Percentiles rank a stretch among this genome's conserved stretches.
Evolutionary conservation across 1,140 invertebrate species (phyloP).

Genomic region (Drosophila erecta): DNA sequence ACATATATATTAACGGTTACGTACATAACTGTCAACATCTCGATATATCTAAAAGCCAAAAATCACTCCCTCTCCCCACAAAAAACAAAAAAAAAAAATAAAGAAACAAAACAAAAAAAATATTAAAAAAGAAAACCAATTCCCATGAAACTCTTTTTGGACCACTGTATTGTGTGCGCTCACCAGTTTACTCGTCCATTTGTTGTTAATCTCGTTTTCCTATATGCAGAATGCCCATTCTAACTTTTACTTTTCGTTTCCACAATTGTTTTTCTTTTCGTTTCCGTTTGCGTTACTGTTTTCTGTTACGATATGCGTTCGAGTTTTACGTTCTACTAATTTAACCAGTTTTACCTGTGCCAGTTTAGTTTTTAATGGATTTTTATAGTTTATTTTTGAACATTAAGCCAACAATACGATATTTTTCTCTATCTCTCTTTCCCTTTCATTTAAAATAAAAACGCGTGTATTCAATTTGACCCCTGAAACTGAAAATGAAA

Average conservation of each 20-base stretch:
- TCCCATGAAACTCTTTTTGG: constrained; percentile 21
- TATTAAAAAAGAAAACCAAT: neutral
- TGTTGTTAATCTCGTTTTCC: constrained; percentile 39
- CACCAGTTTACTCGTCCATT: constrained; percentile 41
- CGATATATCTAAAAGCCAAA: constrained; percentile 8
- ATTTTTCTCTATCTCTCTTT: constrained; percentile 82
- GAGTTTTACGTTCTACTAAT: constrained; percentile 14
- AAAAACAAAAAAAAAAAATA: constrained; percentile 3
- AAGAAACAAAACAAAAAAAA: constrained; percentile 2
- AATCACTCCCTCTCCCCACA: neutral
- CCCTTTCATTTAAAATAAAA: constrained; percentile 71
- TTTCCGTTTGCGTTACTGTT: constrained; percentile 13
- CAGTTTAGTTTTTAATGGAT: constrained; percentile 51
- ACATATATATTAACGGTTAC: constrained; percentile 42
- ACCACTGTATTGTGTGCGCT: constrained; percentile 55
- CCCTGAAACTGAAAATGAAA: constrained; percentile 29
- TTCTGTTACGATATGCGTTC: neutral
- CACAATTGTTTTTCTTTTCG: constrained; percentile 9
- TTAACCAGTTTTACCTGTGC: constrained; percentile 33
- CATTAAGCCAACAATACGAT: constrained; percentile 81
- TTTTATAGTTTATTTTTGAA: constrained; percentile 71
- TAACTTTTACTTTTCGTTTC: constrained; percentile 20
- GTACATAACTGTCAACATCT: constrained; percentile 23
- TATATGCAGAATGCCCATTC: constrained; percentile 42
- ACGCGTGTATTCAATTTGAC: constrained; percentile 58